These are phyloP conservation scores for Furcula furcula DNA, from an alignment of 2,888 invertebrate species.

Conservation along the genomic window DNA sequence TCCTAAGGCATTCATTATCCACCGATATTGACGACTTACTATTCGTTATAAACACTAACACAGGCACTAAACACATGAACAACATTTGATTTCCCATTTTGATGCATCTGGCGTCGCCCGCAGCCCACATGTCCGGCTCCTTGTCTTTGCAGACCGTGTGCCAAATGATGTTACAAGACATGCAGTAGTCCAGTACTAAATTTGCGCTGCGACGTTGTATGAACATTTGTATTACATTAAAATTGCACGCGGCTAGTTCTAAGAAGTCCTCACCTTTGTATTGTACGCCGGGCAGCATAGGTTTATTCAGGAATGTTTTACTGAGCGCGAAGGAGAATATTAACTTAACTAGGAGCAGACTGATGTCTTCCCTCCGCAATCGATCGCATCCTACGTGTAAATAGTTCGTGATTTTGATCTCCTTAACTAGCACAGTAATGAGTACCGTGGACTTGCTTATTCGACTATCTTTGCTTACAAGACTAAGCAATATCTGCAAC, in stretches of 20 bases:
- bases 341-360: slow-evolving; percentile 72
- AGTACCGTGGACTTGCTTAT: slow-evolving; percentile 58
- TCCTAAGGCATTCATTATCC: slow-evolving; percentile 78
- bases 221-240: slow-evolving; percentile 52
- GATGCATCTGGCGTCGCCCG: slow-evolving; percentile 36
- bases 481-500: slow-evolving; percentile 77
- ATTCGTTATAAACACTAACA: slow-evolving; percentile 63
- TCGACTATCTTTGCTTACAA: slow-evolving; percentile 76
- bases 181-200: slow-evolving; percentile 57
- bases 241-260: slow-evolving; percentile 52
- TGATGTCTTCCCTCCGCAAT: slow-evolving; percentile 66
- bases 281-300: slow-evolving; percentile 46
- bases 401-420: slow-evolving; percentile 56
- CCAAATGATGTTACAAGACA: slow-evolving; percentile 55
- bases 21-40: slow-evolving; percentile 27
- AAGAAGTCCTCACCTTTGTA: slow-evolving; percentile 56
- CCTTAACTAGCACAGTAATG: slow-evolving; percentile 45
- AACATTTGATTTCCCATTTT: slow-evolving; percentile 83
- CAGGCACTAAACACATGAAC: slow-evolving; percentile 83
- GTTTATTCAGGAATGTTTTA: slow-evolving; percentile 56
- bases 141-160: slow-evolving; percentile 44
- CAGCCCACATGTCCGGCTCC: slow-evolving; percentile 29
- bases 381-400: slow-evolving; percentile 59
- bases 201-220: slow-evolving; percentile 49
- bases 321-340: slow-evolving; percentile 65